Evolutionary conservation across 1,140 invertebrate species (phyloP), one percentile per base, ranked within the genome.

Genomic region (Papilio polytes): DNA sequence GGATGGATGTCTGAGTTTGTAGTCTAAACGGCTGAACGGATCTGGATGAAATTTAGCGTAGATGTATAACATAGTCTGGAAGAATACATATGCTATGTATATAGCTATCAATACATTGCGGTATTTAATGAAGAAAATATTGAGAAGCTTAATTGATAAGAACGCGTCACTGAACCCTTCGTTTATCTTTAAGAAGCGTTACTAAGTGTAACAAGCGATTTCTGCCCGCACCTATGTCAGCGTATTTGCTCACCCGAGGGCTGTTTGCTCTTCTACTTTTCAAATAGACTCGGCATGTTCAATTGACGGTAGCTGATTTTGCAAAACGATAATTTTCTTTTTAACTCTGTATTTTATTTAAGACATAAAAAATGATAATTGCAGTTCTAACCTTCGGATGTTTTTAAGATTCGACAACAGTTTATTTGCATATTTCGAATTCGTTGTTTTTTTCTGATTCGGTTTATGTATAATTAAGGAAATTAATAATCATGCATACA

Each of bases 231-330:
- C 86, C 93, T 91, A 90, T 89, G 89, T 94, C 93, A 94, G 91
- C 91, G 87, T 94, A 93, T 94, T 94, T 93, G 86, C 92, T 88
- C 88, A 90, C 91, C 92, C 90, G 83, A 85, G 82, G 91, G 90
- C 91, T 93, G 91, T 94, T 94, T 94, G 91, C 89, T 91, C 86
- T 88, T 90, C 90, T 88, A 90, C 92, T 91, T 90, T 90, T 89
- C 90, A 91, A 90, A 87, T 90, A 92, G 91, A 89, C 36, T 41
- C 88, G 81, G 80, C 80, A 48, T 81, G 20, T 80, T 70, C 74
- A 89, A 89, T 81, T 78, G 31, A 85, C 31, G 70, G 15, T 72
- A 74, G 79, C 82, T 51, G 83, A 51, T 56, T 70, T 79, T n/a
- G 41, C 48, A 10, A 80, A 78, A 70, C 56, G 18, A 79, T 26